These are phyloP conservation scores for Catharus fuscescens DNA, from an alignment of 2,113 vertebrate genomes.

Conservation along the genomic window DNA sequence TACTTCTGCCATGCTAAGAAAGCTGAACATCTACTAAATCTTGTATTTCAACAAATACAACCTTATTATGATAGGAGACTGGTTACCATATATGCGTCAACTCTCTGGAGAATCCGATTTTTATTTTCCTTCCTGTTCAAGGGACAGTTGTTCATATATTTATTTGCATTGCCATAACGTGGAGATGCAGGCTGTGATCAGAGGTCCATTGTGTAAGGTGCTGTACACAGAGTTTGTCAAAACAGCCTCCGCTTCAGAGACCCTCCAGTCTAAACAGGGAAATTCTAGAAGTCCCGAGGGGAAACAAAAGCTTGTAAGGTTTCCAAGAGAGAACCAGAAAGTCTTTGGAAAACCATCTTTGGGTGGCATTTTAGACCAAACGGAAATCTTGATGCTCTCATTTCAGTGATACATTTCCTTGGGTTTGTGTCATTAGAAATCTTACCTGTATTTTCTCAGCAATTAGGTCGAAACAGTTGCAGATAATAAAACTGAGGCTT, in stretches of 20 bases:
- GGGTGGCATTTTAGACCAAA: constrained; percentile 47
- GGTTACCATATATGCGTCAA: background rate
- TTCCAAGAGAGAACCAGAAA: constrained; percentile 43
- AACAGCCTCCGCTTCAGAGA: constrained; percentile 48
- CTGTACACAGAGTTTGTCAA: constrained; percentile 49
- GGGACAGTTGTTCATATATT: constrained; percentile 51
- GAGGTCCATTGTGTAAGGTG: constrained; percentile 64
- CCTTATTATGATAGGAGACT: background rate
- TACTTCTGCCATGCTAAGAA: background rate
- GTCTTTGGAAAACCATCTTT: constrained; percentile 38
- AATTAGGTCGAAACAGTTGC: background rate
- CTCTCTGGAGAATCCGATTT: background rate
- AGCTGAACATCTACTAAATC: background rate
- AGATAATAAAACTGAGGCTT: background rate
- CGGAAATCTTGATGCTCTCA: background rate
- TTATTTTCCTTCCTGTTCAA: constrained; percentile 24
- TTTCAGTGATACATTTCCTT: background rate
- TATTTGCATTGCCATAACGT: constrained; percentile 38
- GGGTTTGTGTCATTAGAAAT: background rate
- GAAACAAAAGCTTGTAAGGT: constrained; percentile 37
- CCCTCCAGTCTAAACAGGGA: constrained; percentile 66
- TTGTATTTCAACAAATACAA: constrained; percentile 6
- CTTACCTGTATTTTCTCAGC: background rate
- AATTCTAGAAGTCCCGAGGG: constrained; percentile 54
- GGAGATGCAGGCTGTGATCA: constrained; percentile 54